These are phyloP conservation scores for Pediacus dermestoides DNA, from an alignment of 2,888 invertebrate genomes.

Conservation along the genomic window DNA sequence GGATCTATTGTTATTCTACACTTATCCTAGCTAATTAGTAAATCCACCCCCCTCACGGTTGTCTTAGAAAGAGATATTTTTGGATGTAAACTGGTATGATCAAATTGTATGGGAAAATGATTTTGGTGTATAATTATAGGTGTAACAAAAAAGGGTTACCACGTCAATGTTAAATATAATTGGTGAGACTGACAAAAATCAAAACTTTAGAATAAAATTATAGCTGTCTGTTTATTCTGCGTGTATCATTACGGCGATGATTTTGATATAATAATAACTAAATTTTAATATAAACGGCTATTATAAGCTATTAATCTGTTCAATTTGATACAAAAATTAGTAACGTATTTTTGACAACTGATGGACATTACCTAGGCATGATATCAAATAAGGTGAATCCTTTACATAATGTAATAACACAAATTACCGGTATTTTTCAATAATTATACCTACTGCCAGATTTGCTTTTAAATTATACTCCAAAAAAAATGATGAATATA, in stretches of 20 bases:
- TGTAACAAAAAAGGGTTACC: no score
- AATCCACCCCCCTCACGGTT: no score
- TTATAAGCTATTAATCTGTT: constrained; percentile 29
- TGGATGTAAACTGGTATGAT: no score
- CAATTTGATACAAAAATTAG: constrained; percentile 6
- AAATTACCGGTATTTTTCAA: constrained; percentile 3
- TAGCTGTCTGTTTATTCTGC: neutral
- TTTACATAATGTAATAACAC: no score
- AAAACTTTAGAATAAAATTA: constrained; percentile 3
- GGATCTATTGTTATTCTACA: constrained; percentile 5
- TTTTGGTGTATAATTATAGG: no score
- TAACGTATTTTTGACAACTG: constrained; percentile 4
- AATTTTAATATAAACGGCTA: constrained; percentile 25
- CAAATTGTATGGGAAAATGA: no score
- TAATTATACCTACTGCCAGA: constrained; percentile 6
- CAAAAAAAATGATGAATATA: neutral
- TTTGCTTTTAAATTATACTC: constrained; percentile 1
- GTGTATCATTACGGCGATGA: neutral
- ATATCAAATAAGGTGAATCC: no score
- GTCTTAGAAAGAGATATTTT: no score
- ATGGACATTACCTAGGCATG: no score
- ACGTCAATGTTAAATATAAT: no score
- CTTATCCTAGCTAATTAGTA: constrained; percentile 1
- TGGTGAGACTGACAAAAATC: constrained; percentile 1
- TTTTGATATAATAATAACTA: neutral